Evolutionary conservation across 2,888 invertebrate genomes (phyloP).

Genomic region (Alloscopus bannaensis): DNA sequence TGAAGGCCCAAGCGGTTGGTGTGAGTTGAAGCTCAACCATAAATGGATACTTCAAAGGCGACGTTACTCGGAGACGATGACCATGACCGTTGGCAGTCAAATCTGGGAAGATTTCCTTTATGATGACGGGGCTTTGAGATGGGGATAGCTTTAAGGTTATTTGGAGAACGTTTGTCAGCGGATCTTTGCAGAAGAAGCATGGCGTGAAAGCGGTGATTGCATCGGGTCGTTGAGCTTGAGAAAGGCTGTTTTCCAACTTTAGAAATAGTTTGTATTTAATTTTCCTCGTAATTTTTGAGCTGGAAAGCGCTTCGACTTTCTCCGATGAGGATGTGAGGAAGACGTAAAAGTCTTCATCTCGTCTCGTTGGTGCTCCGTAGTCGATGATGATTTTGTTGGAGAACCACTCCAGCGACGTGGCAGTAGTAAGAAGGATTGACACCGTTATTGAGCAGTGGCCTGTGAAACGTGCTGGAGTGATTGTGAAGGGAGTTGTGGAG

Average conservation of each 20-base stretch:
- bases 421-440: background rate
- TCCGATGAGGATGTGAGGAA: background rate
- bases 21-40: constrained; percentile 17
- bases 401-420: background rate
- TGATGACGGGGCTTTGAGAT: too few species aligned
- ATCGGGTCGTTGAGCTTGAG: too few species aligned
- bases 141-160: too few species aligned
- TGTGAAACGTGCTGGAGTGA: background rate
- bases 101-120: constrained; percentile 28
- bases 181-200: too few species aligned
- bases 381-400: background rate
- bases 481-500: too few species aligned
- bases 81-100: constrained; percentile 29
- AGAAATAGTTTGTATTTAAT: background rate
- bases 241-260: background rate
- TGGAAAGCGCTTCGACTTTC: background rate
- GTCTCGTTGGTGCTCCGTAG: background rate
- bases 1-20: constrained; percentile 7
- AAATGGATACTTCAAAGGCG: constrained; percentile 27
- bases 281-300: background rate
- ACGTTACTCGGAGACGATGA: constrained; percentile 1
- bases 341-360: background rate
- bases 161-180: too few species aligned
- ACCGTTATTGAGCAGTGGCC: background rate
- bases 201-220: too few species aligned